Percentiles rank a stretch among this genome's conserved stretches.
phyloP scores from a whole-genome alignment of 2,797 vertebrate genomes.

The Sebastes trivittatus region DNA sequence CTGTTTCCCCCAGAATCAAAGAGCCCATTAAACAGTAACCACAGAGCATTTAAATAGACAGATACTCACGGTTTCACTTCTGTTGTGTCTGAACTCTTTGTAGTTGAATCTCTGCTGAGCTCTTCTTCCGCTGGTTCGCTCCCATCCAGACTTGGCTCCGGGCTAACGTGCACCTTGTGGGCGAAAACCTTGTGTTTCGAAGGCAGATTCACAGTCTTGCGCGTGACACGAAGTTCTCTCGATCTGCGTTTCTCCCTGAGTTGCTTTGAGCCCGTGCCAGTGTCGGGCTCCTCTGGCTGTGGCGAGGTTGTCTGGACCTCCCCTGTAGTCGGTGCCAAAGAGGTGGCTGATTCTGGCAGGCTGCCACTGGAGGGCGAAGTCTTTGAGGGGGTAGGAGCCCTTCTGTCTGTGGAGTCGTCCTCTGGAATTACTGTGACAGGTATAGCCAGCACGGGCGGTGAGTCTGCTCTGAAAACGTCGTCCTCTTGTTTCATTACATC shows the following conservation, averaged over 20 bases:
- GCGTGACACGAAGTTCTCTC: conserved; percentile 53
- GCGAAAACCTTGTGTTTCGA: conserved; percentile 64
- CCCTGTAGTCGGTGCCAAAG: conserved; percentile 44
- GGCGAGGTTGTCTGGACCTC: conserved; percentile 45
- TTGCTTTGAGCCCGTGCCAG: conserved; percentile 17
- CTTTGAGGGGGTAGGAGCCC: conserved; percentile 12
- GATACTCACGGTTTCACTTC: conserved; percentile 74
- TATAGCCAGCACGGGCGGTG: conserved; percentile 69
- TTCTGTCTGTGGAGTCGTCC: conserved; percentile 36
- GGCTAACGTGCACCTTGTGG: conserved; percentile 58
- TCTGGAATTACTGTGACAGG: conserved; percentile 73
- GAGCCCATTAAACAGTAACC: conserved; percentile 25
- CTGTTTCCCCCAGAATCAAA: conserved; percentile 53
- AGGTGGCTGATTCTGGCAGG: conserved; percentile 40
- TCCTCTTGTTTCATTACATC: conserved; percentile 26
- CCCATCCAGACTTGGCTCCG: conserved; percentile 49
- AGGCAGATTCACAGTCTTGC: conserved; percentile 78
- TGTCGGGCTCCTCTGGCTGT: conserved; percentile 31
- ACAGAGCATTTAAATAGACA: conserved; percentile 26
- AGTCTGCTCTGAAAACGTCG: conserved; percentile 66
- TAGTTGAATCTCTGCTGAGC: conserved; percentile 9
- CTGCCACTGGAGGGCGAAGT: conserved; percentile 30
- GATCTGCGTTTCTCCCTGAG: conserved; percentile 31
- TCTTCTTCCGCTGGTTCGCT: conserved; percentile 25
- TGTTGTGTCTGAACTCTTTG: conserved; percentile 44